Evolutionary conservation across 2,797 vertebrate species (phyloP).

Genomic region (Natrix natrix): DNA sequence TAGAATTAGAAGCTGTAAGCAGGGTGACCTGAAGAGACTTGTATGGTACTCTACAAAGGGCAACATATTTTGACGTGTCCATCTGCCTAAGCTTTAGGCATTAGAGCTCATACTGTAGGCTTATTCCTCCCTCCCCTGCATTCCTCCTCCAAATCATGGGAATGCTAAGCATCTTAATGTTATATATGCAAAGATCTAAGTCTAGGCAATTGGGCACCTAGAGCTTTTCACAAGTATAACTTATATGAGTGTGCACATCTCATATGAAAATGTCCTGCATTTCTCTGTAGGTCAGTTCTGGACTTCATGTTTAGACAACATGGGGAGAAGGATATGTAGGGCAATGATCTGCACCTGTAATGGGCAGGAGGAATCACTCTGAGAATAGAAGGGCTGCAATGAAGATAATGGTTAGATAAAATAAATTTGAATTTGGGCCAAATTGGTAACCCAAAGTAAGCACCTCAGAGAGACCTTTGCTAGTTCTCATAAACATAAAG

Average conservation of each 20-base stretch:
- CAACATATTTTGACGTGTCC: not conserved
- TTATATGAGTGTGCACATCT: not conserved
- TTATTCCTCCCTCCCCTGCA: not conserved
- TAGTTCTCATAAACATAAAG: not conserved
- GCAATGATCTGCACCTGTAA: not conserved
- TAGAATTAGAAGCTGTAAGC: not conserved
- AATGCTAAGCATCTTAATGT: not conserved
- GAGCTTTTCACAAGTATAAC: not conserved
- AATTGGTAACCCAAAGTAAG: not conserved
- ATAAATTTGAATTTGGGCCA: not conserved
- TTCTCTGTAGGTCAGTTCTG: not conserved
- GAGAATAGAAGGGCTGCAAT: not conserved
- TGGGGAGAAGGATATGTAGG: not conserved
- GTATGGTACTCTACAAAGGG: not conserved
- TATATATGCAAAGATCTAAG: not conserved
- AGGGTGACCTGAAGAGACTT: not conserved
- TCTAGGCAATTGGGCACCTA: not conserved
- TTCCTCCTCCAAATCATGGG: not conserved
- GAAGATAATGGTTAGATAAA: not conserved
- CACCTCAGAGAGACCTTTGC: not conserved
- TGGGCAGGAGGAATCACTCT: not conserved
- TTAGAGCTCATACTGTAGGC: not conserved
- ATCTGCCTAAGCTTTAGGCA: not conserved
- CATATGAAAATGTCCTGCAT: not conserved
- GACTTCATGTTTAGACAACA: not conserved